Percentiles rank a stretch among this genome's conserved stretches.
Evolutionary conservation across 2,888 invertebrate genomes (phyloP).

Genomic region (Troides helena): DNA sequence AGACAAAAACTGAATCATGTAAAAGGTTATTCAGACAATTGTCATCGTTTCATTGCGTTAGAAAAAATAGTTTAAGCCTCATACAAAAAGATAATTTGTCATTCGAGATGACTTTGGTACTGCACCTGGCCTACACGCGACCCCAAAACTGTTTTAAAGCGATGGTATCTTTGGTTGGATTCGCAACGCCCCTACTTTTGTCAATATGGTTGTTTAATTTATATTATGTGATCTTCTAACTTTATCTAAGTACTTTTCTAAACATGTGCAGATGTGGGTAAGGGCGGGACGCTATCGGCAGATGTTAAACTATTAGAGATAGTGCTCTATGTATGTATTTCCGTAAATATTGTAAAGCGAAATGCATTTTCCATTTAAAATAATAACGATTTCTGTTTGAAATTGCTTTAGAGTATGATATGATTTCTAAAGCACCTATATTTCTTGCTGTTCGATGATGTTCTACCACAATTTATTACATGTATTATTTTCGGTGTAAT

Average conservation of each 20-base stretch:
- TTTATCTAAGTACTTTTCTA: slow-evolving; percentile 75
- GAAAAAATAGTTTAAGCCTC: slow-evolving; percentile 46
- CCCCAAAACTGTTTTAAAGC: slow-evolving; percentile 48
- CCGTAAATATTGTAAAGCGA: slow-evolving; percentile 1
- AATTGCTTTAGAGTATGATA: background rate
- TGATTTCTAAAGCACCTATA: background rate
- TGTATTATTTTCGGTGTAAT: too few relatives aligned
- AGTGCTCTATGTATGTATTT: slow-evolving; percentile 45
- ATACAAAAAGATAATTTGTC: slow-evolving; percentile 75
- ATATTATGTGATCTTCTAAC: slow-evolving; percentile 77
- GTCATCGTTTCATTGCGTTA: slow-evolving; percentile 55
- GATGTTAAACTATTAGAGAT: slow-evolving; percentile 51
- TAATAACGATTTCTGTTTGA: background rate
- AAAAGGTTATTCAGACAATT: slow-evolving; percentile 39
- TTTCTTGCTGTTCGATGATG: too few relatives aligned
- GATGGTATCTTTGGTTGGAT: slow-evolving; percentile 47
- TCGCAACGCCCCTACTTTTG: slow-evolving; percentile 71
- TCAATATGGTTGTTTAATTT: slow-evolving; percentile 76
- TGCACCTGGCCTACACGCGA: slow-evolving; percentile 73
- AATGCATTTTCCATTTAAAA: background rate
- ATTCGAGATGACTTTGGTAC: slow-evolving; percentile 55
- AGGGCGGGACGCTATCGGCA: slow-evolving; percentile 57
- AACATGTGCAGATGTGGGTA: slow-evolving; percentile 69
- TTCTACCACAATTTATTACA: too few relatives aligned
- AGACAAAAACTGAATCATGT: slow-evolving; percentile 15